Conservation (phyloP, 2,888 invertebrate genomes). For the Atrina japonica region DNA sequence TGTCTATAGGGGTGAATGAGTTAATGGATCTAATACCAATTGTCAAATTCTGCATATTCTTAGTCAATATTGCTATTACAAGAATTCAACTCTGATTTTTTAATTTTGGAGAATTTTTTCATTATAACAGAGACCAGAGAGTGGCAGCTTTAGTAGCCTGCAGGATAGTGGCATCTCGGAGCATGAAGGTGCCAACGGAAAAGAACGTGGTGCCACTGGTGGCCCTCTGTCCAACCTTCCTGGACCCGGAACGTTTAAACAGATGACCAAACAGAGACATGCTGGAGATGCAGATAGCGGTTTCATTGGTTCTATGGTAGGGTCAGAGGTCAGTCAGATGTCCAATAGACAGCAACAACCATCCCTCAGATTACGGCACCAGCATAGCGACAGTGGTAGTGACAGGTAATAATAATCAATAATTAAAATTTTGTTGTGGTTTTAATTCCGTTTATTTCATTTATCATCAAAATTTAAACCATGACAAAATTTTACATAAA, state of each 20-base stretch:
- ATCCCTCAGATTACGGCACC: conserved; percentile 55
- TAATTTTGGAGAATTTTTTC: no score
- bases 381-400: conserved; percentile 33
- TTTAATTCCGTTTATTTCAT: no score
- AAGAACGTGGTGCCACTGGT: conserved; percentile 49
- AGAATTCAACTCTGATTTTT: no score
- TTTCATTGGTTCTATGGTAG: conserved; percentile 73
- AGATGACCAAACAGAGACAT: conserved; percentile 70
- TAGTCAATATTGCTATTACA: no score
- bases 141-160: conserved; percentile 67
- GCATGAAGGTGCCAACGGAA: conserved; percentile 54
- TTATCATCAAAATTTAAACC: neutral
- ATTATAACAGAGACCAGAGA: conserved; percentile 61
- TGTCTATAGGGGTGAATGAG: no score
- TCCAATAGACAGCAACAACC: conserved; percentile 52
- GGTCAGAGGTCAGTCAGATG: conserved; percentile 66
- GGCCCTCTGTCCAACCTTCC: conserved; percentile 66
- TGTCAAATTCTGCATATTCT: no score
- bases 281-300: conserved; percentile 73
- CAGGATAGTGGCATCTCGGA: conserved; percentile 72
- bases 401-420: conserved; percentile 1
- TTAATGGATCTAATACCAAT: no score
- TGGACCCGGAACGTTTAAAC: conserved; percentile 72
- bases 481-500: no score
- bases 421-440: no score